phyloP scores from a whole-genome alignment of 1,140 invertebrate species.

The Bombus confusus region DNA sequence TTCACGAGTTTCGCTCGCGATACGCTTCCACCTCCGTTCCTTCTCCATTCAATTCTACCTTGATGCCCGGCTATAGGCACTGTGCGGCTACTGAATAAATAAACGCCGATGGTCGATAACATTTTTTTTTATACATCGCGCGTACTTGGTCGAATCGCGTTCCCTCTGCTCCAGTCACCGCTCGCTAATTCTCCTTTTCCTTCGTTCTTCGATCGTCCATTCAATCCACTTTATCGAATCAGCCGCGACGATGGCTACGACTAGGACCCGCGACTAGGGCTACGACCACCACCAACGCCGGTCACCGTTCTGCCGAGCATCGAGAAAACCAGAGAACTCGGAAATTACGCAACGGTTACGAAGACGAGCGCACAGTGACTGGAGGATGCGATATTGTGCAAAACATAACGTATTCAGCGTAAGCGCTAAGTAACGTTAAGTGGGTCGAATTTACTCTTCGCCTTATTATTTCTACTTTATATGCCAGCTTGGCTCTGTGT shows the following conservation, averaged over 20 bases:
- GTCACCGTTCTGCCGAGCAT: neutral
- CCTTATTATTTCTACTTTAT: slow-evolving; percentile 82
- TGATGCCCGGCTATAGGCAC: slow-evolving; percentile 19
- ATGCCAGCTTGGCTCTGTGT: slow-evolving; percentile 71
- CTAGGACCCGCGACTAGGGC: no score
- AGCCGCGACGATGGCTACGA: no score
- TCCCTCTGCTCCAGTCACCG: neutral
- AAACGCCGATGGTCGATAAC: slow-evolving; percentile 45
- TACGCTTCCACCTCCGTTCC: neutral
- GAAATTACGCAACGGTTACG: slow-evolving; percentile 66
- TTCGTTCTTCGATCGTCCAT: neutral
- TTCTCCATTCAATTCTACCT: slow-evolving; percentile 25
- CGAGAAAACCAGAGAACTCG: neutral
- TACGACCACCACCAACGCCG: neutral
- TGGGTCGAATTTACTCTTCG: slow-evolving; percentile 82
- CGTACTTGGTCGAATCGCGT: neutral
- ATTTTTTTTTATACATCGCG: slow-evolving; percentile 10
- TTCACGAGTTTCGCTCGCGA: slow-evolving; percentile 27
- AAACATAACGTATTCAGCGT: slow-evolving; percentile 82
- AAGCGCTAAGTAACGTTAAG: slow-evolving; percentile 82
- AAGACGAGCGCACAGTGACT: slow-evolving; percentile 62
- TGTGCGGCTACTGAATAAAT: slow-evolving; percentile 15
- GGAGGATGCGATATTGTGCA: slow-evolving; percentile 79
- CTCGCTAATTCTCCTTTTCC: neutral
- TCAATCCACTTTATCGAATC: no score